Evolutionary conservation across 92 coral and sea anemone species (phyloP).

Genomic region (Umimayanthus kanabou): DNA sequence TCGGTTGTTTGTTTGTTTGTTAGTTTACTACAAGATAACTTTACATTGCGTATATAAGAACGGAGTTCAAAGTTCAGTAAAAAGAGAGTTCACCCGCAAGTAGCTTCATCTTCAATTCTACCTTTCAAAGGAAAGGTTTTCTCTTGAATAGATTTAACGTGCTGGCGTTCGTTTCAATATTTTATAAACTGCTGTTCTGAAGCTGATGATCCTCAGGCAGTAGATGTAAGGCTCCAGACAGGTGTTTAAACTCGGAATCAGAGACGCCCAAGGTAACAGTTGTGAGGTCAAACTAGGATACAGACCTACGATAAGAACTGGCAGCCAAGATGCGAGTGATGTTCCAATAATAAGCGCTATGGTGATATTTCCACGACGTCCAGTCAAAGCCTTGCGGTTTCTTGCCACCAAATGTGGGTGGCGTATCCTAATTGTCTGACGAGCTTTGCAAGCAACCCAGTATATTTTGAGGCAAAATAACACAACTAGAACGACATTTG

Average conservation of each 20-base stretch:
- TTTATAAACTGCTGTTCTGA: not conserved
- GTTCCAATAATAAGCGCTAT: not conserved
- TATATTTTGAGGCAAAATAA: not conserved
- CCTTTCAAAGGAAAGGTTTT: not conserved
- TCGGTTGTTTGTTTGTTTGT: too few species aligned
- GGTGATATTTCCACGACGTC: conserved; percentile 7
- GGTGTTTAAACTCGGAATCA: not conserved
- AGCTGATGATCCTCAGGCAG: not conserved
- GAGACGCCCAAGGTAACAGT: conserved; percentile 8
- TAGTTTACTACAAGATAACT: too few species aligned
- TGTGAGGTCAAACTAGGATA: not conserved
- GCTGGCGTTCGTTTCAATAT: not conserved
- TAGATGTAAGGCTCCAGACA: conserved; percentile 1
- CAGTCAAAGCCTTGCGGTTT: not conserved
- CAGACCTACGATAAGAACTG: not conserved
- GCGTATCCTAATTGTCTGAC: not conserved
- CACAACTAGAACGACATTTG: not conserved
- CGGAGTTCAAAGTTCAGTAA: too few species aligned
- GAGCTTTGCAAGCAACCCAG: not conserved
- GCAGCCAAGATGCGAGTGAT: conserved; percentile 3
- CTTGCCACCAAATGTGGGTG: not conserved
- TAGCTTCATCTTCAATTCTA: too few species aligned
- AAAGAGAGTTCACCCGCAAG: not conserved
- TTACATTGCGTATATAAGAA: too few species aligned
- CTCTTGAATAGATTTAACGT: not conserved